phyloP scores from a whole-genome alignment of 2,113 vertebrate genomes.

The Carassius carassius region DNA sequence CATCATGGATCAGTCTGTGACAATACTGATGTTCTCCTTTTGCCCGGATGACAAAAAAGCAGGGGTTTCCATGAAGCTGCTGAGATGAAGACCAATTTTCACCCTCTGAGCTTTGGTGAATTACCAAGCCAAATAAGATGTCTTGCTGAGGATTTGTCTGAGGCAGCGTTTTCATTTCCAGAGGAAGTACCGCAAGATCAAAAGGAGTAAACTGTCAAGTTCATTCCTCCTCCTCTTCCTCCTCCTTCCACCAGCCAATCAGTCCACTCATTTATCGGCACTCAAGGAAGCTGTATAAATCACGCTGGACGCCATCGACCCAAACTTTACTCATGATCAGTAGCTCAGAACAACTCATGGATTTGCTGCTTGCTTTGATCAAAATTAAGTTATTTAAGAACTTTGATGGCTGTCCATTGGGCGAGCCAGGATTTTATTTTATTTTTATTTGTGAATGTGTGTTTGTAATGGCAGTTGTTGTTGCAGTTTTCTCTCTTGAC shows the following conservation, averaged over 20 bases:
- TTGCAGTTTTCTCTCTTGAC: not conserved
- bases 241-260: constrained; percentile 69
- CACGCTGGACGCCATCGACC: constrained; percentile 74
- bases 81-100: constrained; percentile 55
- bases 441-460: constrained; percentile 61
- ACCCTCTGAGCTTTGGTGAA: constrained; percentile 67
- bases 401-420: constrained; percentile 65
- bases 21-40: not conserved
- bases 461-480: constrained; percentile 42
- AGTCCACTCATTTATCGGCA: constrained; percentile 74
- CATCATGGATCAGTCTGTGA: not conserved
- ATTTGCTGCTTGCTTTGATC: constrained; percentile 79
- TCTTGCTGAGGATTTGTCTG: constrained; percentile 62
- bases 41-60: not conserved
- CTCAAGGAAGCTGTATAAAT: constrained; percentile 74
- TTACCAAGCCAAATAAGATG: constrained; percentile 38
- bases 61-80: constrained; percentile 2
- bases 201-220: constrained; percentile 66
- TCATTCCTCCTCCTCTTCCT: constrained; percentile 57
- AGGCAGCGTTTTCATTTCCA: constrained; percentile 63
- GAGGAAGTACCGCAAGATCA: constrained; percentile 66
- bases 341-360: constrained; percentile 77
- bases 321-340: constrained; percentile 71
- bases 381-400: constrained; percentile 76
- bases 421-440: constrained; percentile 58